A percentile compares a stretch with the other conserved stretches of the same genome.
Conservation (phyloP, 2,113 vertebrate genomes). For the Rhinichthys klamathensis region DNA sequence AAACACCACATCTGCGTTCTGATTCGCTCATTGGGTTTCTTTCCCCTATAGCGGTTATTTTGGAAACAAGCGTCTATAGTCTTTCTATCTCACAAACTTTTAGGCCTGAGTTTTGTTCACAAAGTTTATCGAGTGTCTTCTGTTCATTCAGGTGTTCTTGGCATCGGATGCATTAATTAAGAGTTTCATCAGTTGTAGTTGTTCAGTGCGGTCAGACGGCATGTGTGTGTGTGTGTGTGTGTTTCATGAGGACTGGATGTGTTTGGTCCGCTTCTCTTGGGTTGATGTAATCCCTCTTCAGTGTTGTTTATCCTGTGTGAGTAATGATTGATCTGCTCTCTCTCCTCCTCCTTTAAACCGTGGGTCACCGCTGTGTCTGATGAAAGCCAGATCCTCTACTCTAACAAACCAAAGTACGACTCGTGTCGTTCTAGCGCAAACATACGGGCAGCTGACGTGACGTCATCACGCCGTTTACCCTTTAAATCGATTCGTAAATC, state of each 20-base stretch:
- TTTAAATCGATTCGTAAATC: no score
- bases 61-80: no score
- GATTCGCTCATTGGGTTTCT: no score
- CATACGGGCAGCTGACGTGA: background rate
- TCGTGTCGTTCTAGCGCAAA: background rate
- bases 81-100: no score
- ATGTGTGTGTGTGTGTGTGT: no score
- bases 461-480: background rate
- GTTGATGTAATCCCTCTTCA: constrained; percentile 53
- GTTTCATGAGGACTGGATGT: background rate
- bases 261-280: no score
- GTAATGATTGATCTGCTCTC: constrained; percentile 64
- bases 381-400: constrained; percentile 31
- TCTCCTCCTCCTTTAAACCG: constrained; percentile 34
- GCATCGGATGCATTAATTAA: background rate
- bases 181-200: background rate
- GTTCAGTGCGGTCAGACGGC: no score
- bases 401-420: background rate
- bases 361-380: constrained; percentile 61
- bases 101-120: no score
- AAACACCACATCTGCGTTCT: no score
- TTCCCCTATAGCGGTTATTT: no score
- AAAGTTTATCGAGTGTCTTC: background rate
- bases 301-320: constrained; percentile 63
- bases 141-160: background rate